Percentiles rank a stretch among this genome's conserved stretches.
phyloP scores from a whole-genome alignment of 1,140 invertebrate species.

The Antheraea pernyi region DNA sequence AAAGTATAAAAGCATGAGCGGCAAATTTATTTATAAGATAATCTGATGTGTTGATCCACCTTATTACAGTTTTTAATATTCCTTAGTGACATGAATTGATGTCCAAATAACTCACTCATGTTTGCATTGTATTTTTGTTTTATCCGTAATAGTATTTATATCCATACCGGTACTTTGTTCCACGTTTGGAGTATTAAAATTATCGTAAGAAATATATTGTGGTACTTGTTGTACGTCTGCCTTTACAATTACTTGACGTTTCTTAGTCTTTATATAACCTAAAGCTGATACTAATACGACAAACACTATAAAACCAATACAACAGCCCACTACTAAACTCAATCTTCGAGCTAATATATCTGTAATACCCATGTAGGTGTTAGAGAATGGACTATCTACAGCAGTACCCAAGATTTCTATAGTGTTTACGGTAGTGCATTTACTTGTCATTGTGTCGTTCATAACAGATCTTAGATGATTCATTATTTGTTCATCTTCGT shows the following conservation, averaged over 20 bases:
- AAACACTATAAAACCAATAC: conserved; percentile 91
- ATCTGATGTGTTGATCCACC: conserved; percentile 38
- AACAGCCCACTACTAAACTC: conserved; percentile 91
- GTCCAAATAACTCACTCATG: conserved; percentile 22
- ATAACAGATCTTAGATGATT: conserved; percentile 81
- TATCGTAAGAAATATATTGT: conserved; percentile 79
- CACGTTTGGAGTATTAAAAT: conserved; percentile 67
- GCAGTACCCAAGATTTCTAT: conserved; percentile 85
- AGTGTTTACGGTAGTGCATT: conserved; percentile 88
- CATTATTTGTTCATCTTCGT: conserved; percentile 77
- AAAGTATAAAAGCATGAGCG: conserved; percentile 42
- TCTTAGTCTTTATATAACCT: conserved; percentile 92
- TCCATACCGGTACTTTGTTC: conserved; percentile 73
- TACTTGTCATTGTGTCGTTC: conserved; percentile 86
- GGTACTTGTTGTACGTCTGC: conserved; percentile 81
- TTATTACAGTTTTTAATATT: too few relatives aligned
- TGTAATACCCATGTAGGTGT: conserved; percentile 82
- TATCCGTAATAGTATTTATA: conserved; percentile 65
- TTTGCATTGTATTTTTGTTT: conserved; percentile 48
- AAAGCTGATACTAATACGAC: conserved; percentile 89
- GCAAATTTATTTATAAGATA: conserved; percentile 37
- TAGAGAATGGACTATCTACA: conserved; percentile 83
- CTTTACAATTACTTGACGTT: conserved; percentile 87
- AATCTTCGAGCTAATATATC: conserved; percentile 87
- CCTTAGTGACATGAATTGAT: not conserved